These are phyloP conservation scores for Turritopsis dohrnii DNA, from an alignment of 30 jellyfish, hydroid and myxozoan genomes.

Conservation along the genomic window DNA sequence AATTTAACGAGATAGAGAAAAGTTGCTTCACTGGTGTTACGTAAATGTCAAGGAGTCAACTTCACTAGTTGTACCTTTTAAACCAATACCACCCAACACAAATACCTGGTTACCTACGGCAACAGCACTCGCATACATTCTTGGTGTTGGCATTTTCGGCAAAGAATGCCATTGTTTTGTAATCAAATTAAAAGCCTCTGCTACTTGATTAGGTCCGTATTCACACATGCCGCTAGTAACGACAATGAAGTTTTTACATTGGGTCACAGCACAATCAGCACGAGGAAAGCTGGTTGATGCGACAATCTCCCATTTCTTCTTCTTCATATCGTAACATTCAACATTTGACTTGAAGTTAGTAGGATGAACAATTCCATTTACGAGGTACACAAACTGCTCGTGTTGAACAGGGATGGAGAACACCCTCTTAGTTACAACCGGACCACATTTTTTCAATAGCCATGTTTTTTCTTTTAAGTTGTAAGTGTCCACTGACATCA, in stretches of 20 bases:
- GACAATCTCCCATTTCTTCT: background rate
- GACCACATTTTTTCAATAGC: background rate
- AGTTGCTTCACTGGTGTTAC: too few species aligned
- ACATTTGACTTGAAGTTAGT: background rate
- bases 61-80: constrained; percentile 6
- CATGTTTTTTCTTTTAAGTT: background rate
- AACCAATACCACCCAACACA: constrained; percentile 10
- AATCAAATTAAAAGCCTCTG: background rate
- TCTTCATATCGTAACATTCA: background rate
- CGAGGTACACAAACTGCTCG: background rate
- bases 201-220: constrained; percentile 17
- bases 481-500: background rate
- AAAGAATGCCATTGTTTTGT: background rate
- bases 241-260: background rate
- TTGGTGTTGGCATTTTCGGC: background rate
- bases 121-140: background rate
- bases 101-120: background rate
- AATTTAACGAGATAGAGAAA: too few species aligned
- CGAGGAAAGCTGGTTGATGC: background rate
- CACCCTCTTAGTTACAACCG: background rate
- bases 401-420: background rate
- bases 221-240: constrained; percentile 13
- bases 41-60: background rate
- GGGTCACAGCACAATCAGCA: background rate
- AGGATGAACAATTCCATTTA: background rate